These are phyloP conservation scores for Crocidura indochinensis DNA, from an alignment of 2,797 vertebrate species.

Conservation along the genomic window DNA sequence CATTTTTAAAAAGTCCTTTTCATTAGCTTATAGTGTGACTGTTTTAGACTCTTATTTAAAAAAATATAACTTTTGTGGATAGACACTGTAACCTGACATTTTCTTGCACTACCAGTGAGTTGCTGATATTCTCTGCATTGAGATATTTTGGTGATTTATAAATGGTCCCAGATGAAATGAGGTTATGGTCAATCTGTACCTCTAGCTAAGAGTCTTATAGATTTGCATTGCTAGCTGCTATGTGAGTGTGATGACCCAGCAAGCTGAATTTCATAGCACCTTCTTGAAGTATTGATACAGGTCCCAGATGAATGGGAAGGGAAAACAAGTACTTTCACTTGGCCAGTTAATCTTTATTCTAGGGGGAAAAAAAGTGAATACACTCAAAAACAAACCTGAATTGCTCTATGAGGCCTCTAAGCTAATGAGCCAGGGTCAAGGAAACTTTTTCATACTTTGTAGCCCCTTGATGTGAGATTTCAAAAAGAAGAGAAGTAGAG, in stretches of 20 bases:
- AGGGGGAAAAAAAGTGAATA: conserved; percentile 80
- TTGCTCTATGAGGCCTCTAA: conserved; percentile 79
- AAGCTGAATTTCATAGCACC: neutral
- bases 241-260: too few relatives aligned
- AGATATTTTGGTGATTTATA: conserved; percentile 51
- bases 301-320: conserved; percentile 50
- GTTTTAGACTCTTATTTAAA: conserved; percentile 78
- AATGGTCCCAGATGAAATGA: conserved; percentile 53
- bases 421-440: conserved; percentile 83
- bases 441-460: conserved; percentile 77
- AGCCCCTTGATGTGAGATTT: too few relatives aligned
- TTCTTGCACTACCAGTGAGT: conserved; percentile 70
- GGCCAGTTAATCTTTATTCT: conserved; percentile 74
- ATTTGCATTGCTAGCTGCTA: neutral
- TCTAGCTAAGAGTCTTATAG: conserved; percentile 18
- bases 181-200: conserved; percentile 2
- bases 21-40: conserved; percentile 75
- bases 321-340: conserved; percentile 43
- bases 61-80: conserved; percentile 77
- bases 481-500: too few relatives aligned
- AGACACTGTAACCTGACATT: conserved; percentile 48
- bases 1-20: conserved; percentile 84
- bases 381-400: conserved; percentile 85
- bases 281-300: conserved; percentile 40
- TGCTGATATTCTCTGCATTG: conserved; percentile 39